Evolutionary conservation across 2,888 invertebrate species (phyloP), one percentile per base, ranked within the genome.

Genomic region (Aphidius colemani): DNA sequence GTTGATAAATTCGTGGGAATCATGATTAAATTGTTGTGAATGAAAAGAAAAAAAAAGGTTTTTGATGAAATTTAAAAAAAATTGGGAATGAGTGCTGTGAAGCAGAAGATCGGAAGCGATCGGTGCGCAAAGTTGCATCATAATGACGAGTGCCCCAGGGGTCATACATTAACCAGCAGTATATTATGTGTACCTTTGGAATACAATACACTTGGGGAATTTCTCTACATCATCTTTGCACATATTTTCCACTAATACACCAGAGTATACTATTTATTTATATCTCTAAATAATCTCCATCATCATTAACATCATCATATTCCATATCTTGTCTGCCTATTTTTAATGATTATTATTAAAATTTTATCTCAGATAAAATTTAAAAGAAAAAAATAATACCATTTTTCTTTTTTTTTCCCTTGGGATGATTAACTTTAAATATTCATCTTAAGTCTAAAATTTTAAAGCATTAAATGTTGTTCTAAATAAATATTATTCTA

Each of bases 111-210:
- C 61, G 61, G 61, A 62, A 62, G 56, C 62, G 50, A 61, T 61
- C 46, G 61, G 56, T 49, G 44, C 44, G 44, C 46, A 40, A 40
- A 53, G 46, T 61, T 61, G 61, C 61, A 39, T 61, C 61, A 61
- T 62, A 62, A 62, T 62, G 56, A 62, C 56, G 49, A 49, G 49
- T 62, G 56, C 62, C 62, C 61, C 53, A 41, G 56, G 62, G 62
- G 62, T 62, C 62, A 61, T 40, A 56, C 61, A 61, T 61, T 44
- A 46, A 53, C n/a, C 18, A n/a, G 10, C n/a, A 9, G 46, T 48
- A 57, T 57, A 39, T 30, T 57, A 57, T 39, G 39, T 57, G 30
- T 30, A 30, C 39, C 46, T 46, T 5, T 30, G 48, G 10, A 46
- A 45, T 46, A 57, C 57, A 57, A 46, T 46, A 39, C 46, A 57